A percentile compares a stretch with the other conserved stretches of the same genome.
Conservation (phyloP, 2,797 vertebrate genomes). For the Cetoscarus ocellatus region DNA sequence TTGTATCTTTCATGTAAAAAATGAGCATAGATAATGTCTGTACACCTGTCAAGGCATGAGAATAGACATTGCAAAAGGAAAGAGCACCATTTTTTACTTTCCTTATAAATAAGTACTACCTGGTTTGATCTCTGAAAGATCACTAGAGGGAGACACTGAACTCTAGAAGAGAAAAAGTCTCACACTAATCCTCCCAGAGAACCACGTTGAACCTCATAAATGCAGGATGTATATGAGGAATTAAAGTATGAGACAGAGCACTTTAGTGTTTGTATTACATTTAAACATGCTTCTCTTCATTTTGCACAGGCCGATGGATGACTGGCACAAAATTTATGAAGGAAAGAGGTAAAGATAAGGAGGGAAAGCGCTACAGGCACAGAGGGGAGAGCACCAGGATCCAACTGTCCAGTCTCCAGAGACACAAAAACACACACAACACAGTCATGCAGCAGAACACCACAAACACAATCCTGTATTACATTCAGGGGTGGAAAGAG, state of each 20-base stretch:
- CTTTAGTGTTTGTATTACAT: slow-evolving; percentile 57
- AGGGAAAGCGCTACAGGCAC: slow-evolving; percentile 50
- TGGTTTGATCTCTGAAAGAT: slow-evolving; percentile 15
- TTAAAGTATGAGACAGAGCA: slow-evolving; percentile 64
- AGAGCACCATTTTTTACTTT: too few species aligned
- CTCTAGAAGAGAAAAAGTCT: slow-evolving; percentile 48
- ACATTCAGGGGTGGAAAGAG: slow-evolving; percentile 6
- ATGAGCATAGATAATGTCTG: not conserved
- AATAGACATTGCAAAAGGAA: not conserved
- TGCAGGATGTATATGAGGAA: slow-evolving; percentile 51
- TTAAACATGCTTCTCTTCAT: slow-evolving; percentile 39
- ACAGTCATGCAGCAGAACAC: slow-evolving; percentile 63
- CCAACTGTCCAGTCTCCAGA: slow-evolving; percentile 67
- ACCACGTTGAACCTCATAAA: slow-evolving; percentile 56
- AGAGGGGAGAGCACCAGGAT: slow-evolving; percentile 54
- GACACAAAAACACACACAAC: slow-evolving; percentile 55
- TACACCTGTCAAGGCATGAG: not conserved
- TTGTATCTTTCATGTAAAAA: too few species aligned
- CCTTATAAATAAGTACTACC: not conserved
- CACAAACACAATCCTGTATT: slow-evolving; percentile 42
- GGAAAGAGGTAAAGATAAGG: slow-evolving; percentile 41
- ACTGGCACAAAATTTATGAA: slow-evolving; percentile 30
- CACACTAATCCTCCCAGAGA: slow-evolving; percentile 63
- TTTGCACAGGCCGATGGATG: slow-evolving; percentile 35
- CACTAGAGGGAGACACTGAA: slow-evolving; percentile 77